phyloP scores from a whole-genome alignment of 2,113 vertebrate species.

The Colinus virginianus region DNA sequence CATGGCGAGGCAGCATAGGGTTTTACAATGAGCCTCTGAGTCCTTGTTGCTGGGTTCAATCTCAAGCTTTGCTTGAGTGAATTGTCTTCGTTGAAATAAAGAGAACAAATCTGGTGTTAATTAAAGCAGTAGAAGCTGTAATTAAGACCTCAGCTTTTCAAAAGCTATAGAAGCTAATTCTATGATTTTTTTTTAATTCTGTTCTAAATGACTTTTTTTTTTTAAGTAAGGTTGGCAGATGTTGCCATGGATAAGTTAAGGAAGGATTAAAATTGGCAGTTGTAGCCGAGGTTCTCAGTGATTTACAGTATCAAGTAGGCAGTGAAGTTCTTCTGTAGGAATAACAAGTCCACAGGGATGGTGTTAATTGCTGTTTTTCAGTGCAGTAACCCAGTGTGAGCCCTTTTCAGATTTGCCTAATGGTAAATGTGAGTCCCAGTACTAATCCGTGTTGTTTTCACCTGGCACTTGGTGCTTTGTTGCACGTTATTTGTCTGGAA shows the following conservation, averaged over 20 bases:
- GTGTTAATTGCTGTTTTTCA: slow-evolving; percentile 42
- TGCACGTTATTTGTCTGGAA: slow-evolving; percentile 39
- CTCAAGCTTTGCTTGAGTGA: background rate
- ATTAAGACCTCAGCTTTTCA: background rate
- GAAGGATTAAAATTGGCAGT: slow-evolving; percentile 18
- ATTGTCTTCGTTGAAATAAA: background rate
- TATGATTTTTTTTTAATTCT: background rate
- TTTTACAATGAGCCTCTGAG: background rate
- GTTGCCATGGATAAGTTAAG: background rate
- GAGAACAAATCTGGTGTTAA: background rate
- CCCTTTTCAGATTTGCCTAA: background rate
- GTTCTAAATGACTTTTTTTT: background rate
- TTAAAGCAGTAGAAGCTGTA: background rate
- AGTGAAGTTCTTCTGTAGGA: slow-evolving; percentile 18
- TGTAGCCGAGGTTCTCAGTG: background rate
- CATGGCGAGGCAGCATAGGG: background rate
- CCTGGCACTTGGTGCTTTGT: slow-evolving; percentile 19
- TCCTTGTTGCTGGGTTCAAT: background rate
- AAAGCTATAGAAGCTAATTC: background rate
- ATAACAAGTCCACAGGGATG: background rate
- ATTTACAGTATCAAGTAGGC: slow-evolving; percentile 27
- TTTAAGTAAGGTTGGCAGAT: slow-evolving; percentile 25
- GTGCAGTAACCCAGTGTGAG: slow-evolving; percentile 18
- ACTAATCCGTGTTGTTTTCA: slow-evolving; percentile 31
- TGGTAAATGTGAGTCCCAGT: slow-evolving; percentile 9